Evolutionary conservation across 2,113 vertebrate species (phyloP).

Genomic region (Caracal caracal): DNA sequence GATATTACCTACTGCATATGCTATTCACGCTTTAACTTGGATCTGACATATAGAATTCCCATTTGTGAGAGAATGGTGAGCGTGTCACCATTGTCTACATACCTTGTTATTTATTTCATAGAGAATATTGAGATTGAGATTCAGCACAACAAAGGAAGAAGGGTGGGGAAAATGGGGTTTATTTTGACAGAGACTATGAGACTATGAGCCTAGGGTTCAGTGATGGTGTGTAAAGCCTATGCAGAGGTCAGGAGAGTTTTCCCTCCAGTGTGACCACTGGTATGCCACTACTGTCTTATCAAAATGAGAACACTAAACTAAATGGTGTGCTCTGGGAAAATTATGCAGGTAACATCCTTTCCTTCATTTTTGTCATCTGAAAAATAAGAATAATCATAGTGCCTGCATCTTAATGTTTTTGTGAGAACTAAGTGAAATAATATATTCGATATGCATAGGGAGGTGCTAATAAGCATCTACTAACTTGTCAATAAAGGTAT

Average conservation of each 20-base stretch:
- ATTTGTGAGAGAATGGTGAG: neutral
- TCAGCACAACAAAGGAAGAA: neutral
- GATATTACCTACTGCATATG: neutral
- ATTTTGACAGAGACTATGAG: neutral
- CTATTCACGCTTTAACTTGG: neutral
- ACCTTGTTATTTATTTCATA: neutral
- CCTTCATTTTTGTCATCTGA: neutral
- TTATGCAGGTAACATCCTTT: neutral
- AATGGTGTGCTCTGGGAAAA: neutral
- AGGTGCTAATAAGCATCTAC: neutral
- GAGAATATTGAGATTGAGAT: neutral
- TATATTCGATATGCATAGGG: neutral
- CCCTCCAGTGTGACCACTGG: neutral
- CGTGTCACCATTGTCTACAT: neutral
- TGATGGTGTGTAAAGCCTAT: neutral
- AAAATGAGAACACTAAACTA: neutral
- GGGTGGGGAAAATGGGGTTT: neutral
- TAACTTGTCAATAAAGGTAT: neutral
- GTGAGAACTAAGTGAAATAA: neutral
- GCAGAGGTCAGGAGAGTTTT: neutral
- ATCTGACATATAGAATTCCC: neutral
- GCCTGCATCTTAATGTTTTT: neutral
- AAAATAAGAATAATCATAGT: neutral
- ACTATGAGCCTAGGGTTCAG: neutral
- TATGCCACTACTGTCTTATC: neutral